Base-by-base conservation (phyloP, 2,113 vertebrate genomes). In the Centropristis striata region DNA sequence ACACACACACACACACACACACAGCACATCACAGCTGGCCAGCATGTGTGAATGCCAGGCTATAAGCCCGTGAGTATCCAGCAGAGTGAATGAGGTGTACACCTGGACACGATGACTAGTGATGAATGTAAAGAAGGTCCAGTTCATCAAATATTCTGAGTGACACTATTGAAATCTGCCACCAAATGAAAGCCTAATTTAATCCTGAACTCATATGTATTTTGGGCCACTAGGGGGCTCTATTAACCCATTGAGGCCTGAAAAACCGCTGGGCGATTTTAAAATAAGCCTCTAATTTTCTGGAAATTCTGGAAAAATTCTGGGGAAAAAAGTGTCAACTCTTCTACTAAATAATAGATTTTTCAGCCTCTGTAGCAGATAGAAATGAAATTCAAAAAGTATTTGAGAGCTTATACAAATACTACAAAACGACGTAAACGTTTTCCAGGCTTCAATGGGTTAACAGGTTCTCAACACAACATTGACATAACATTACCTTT, bases 41-140 rank as follows among this genome's bases (percentile, higher is more conserved):
- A 28, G 51, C 57, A 80, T 75, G 75, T 65, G 81, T 78, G 60
- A 80, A 53, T 70, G 58, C 58, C 37, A 55, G 39, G 47, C n/a
- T 58, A 8, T 39, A 58, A 39, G 57, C 39, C 55, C 42, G 44
- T 32, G 44, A 65, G 20, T 50, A 53, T 55, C 59, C 13, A 60
- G 59, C n/a, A 51, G 27, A 37, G 9, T 54, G 58, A 54, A 25
- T 47, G 27, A 21, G 36, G 58, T 44, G 63, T 32, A 59, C 66
- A 85, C 78, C 70, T 78, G 72, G 63, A 59, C 18, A 66, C 10
- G 36, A 64, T 49, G 9, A 39, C 28, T 28, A 12, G 14, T 21
- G 32, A 23, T 13, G 10, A 20, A 57, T n/a, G 8, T 16, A 25
- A 27, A 61, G 37, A 21, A 9, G 37, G 16, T 59, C 20, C 36